phyloP scores from a whole-genome alignment of 2,888 invertebrate species.

The Trichopria drosophilae region DNA sequence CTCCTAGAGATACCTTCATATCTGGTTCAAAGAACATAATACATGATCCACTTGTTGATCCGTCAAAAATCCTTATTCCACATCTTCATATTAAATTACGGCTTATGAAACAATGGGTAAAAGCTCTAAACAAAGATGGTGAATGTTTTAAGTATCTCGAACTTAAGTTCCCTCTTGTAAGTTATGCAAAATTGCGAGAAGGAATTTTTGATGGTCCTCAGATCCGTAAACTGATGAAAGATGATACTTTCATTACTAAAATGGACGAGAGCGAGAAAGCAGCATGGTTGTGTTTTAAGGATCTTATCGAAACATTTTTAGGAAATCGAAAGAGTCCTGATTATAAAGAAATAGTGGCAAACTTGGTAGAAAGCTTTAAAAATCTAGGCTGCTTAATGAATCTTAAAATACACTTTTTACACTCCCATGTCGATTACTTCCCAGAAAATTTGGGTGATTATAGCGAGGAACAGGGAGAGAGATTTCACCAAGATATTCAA shows the following conservation, averaged over 20 bases:
- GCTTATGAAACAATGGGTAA: slow-evolving; percentile 1
- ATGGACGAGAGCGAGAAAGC: slow-evolving; percentile 28
- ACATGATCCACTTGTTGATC: not conserved
- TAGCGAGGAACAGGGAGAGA: not conserved
- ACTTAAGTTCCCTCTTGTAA: not conserved
- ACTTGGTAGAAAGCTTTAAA: slow-evolving; percentile 34
- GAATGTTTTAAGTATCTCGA: not conserved
- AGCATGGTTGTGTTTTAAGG: slow-evolving; percentile 31
- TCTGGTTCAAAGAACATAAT: not conserved
- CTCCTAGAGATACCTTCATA: not conserved
- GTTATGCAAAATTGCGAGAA: not conserved
- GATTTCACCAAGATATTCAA: not conserved
- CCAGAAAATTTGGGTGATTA: slow-evolving; percentile 5
- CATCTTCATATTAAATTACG: slow-evolving; percentile 3
- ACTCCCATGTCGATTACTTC: slow-evolving; percentile 2
- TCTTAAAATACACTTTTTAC: slow-evolving; percentile 5
- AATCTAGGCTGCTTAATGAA: not conserved
- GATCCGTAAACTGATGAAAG: slow-evolving; percentile 21
- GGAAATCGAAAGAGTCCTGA: slow-evolving; percentile 33
- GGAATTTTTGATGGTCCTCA: slow-evolving; percentile 26
- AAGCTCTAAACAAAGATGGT: not conserved
- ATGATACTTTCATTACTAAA: slow-evolving; percentile 17
- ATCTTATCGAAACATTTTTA: slow-evolving; percentile 29
- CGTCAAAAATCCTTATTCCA: slow-evolving; percentile 8
- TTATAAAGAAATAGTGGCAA: slow-evolving; percentile 32